These are phyloP conservation scores for Patella caerulea DNA, from an alignment of 2,888 invertebrate genomes.

Conservation along the genomic window DNA sequence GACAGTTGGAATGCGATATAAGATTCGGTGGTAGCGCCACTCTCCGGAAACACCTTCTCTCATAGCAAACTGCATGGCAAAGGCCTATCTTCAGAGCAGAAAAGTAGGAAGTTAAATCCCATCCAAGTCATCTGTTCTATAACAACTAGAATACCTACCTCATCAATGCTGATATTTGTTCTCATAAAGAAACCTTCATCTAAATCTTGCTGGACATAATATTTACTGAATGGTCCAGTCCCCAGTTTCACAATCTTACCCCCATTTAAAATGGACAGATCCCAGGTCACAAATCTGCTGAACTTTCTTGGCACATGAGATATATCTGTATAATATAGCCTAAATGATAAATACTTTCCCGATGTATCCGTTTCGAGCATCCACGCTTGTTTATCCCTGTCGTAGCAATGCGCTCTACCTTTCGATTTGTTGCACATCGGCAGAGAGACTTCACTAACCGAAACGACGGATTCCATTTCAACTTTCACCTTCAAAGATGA, in stretches of 20 bases:
- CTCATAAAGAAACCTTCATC: slow-evolving; percentile 88
- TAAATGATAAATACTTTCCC: slow-evolving; percentile 82
- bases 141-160: slow-evolving; percentile 73
- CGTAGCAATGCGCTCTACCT: slow-evolving; percentile 78
- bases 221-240: slow-evolving; percentile 83
- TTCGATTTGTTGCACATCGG: slow-evolving; percentile 49
- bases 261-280: slow-evolving; percentile 59
- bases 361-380: slow-evolving; percentile 83
- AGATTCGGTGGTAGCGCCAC: too few relatives aligned
- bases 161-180: slow-evolving; percentile 82
- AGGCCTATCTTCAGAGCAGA: too few relatives aligned
- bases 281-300: slow-evolving; percentile 74
- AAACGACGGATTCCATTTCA: slow-evolving; percentile 82
- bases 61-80: too few relatives aligned
- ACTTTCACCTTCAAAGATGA: slow-evolving; percentile 78
- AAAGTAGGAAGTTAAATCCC: too few relatives aligned
- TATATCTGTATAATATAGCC: slow-evolving; percentile 75
- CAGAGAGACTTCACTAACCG: slow-evolving; percentile 77
- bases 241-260: slow-evolving; percentile 76
- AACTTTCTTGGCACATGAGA: slow-evolving; percentile 84
- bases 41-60: too few relatives aligned
- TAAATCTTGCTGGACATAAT: slow-evolving; percentile 84
- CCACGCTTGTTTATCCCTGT: slow-evolving; percentile 88
- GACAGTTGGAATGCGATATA: too few relatives aligned
- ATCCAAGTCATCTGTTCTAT: too few relatives aligned